These are phyloP conservation scores for Rhinolophus sinicus DNA, from an alignment of 2,113 vertebrate genomes.

Conservation along the genomic window DNA sequence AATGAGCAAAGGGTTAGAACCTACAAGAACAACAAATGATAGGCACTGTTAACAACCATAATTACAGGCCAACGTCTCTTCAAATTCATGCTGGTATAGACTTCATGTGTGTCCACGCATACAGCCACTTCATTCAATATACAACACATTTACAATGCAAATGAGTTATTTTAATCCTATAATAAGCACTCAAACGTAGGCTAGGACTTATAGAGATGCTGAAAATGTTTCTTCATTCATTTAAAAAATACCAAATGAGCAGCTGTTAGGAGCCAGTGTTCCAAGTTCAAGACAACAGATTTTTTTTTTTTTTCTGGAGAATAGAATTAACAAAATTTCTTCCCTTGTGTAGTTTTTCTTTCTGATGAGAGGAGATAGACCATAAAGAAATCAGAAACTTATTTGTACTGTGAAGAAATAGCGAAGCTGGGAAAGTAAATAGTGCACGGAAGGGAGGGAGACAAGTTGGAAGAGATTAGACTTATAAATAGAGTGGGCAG, in stretches of 20 bases:
- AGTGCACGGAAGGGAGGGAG: not conserved
- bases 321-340: not conserved
- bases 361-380: not conserved
- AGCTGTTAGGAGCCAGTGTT: not conserved
- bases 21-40: no score
- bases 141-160: not conserved
- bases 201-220: not conserved
- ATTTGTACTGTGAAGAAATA: not conserved
- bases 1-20: not conserved
- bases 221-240: not conserved
- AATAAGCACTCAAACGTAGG: not conserved
- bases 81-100: not conserved
- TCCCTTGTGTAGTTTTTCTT: not conserved
- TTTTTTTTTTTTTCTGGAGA: not conserved
- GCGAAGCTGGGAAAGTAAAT: not conserved
- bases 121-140: not conserved
- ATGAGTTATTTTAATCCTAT: not conserved
- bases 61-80: not conserved
- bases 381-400: not conserved
- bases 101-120: rapidly evolving
- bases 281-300: not conserved
- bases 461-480: not conserved
- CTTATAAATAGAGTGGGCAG: not conserved
- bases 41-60: no score
- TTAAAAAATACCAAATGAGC: not conserved